Evolutionary conservation across 2,888 invertebrate species (phyloP).

Genomic region (Cryptocheilus praepositus): DNA sequence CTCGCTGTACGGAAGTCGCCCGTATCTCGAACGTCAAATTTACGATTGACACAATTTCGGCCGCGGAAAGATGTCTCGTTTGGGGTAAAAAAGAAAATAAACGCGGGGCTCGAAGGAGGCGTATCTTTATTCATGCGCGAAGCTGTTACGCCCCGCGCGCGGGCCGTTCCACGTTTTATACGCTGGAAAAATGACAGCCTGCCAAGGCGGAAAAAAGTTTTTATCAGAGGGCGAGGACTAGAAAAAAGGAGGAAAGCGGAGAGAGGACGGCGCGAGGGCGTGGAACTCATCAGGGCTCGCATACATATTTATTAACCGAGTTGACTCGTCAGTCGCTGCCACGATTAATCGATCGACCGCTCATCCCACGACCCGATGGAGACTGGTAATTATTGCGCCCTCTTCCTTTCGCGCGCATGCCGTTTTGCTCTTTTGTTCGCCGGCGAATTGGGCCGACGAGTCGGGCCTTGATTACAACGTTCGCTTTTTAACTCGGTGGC

Average conservation of each 20-base stretch:
- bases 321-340: constrained; percentile 13
- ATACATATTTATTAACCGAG: constrained; percentile 20
- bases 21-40: no score
- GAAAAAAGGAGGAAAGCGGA: constrained; percentile 6
- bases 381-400: constrained; percentile 13
- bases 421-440: constrained; percentile 8
- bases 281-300: constrained; percentile 6
- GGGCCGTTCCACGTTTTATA: background rate
- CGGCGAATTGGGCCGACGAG: no score
- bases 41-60: no score
- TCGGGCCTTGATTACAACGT: background rate
- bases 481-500: background rate
- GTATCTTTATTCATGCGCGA: no score
- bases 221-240: background rate
- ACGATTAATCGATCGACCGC: constrained; percentile 15
- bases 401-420: background rate
- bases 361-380: background rate
- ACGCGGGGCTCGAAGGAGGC: no score
- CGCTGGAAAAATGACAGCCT: background rate
- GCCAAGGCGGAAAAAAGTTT: constrained; percentile 2
- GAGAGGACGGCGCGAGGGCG: background rate
- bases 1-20: no score
- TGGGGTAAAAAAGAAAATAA: no score
- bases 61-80: no score
- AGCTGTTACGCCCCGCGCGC: background rate